Evolutionary conservation across 2,797 vertebrate genomes (phyloP).

Genomic region (Falco rusticolus): DNA sequence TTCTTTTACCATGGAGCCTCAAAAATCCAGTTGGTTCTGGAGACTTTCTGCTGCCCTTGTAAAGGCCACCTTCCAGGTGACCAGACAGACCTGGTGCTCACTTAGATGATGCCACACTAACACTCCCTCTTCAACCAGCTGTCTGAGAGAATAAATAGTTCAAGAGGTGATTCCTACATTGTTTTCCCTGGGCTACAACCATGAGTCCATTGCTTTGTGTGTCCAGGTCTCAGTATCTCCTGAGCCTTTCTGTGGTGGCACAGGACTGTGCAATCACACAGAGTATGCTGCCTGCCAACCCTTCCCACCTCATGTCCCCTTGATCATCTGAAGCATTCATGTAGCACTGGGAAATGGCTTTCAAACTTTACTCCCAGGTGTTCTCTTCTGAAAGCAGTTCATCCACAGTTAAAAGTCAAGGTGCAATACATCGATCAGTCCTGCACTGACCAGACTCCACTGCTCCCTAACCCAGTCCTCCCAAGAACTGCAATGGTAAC

Average conservation of each 20-base stretch:
- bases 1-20: not conserved
- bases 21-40: not conserved
- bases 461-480: not conserved
- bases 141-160: not conserved
- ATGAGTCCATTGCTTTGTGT: fast-evolving
- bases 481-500: fast-evolving
- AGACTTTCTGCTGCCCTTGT: not conserved
- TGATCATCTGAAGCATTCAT: not conserved
- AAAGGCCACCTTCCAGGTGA: not conserved
- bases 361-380: not conserved
- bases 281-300: not conserved
- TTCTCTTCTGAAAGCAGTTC: not conserved
- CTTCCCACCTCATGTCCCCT: not conserved
- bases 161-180: not conserved
- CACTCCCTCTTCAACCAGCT: fast-evolving
- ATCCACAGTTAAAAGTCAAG: not conserved
- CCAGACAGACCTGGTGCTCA: fast-evolving
- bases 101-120: not conserved
- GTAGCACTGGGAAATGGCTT: not conserved
- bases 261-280: not conserved
- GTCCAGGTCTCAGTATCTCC: not conserved
- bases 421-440: not conserved
- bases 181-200: not conserved
- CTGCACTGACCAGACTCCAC: fast-evolving
- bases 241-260: not conserved